phyloP scores from a whole-genome alignment of 2,888 invertebrate genomes.

The Hymenopus coronatus region DNA sequence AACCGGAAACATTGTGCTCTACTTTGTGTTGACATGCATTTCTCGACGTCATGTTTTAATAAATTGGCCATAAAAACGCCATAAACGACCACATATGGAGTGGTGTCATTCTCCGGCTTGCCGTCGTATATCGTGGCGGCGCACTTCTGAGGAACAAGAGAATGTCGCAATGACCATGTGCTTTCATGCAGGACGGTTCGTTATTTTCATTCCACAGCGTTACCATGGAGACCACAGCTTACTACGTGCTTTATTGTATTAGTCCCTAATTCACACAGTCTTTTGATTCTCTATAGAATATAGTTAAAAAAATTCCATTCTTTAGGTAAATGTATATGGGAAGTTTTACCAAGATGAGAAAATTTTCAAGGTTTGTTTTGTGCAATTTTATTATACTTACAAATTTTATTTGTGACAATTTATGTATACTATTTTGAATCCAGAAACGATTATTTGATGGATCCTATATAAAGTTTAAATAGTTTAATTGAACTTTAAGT shows the following conservation, averaged over 20 bases:
- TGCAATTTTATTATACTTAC: too few relatives aligned
- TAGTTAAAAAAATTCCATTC: too few relatives aligned
- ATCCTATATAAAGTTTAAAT: too few relatives aligned
- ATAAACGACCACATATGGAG: background rate
- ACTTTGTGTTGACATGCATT: background rate
- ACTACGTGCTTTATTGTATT: background rate
- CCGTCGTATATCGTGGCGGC: background rate
- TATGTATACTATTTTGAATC: too few relatives aligned
- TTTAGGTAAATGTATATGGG: too few relatives aligned
- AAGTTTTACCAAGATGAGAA: too few relatives aligned
- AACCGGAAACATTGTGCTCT: background rate
- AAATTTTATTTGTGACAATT: too few relatives aligned
- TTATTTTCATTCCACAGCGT: background rate
- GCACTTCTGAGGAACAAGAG: background rate
- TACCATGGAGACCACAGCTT: background rate
- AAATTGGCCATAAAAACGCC: background rate
- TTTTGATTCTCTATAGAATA: too few relatives aligned
- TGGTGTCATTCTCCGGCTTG: background rate
- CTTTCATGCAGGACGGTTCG: background rate
- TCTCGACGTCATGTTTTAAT: background rate
- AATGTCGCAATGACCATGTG: background rate
- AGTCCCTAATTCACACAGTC: background rate
- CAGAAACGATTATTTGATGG: too few relatives aligned
- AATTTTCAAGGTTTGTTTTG: too few relatives aligned
- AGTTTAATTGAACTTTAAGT: too few relatives aligned